Conservation (phyloP, 2,113 vertebrate genomes). For the Bostrychus sinensis region DNA sequence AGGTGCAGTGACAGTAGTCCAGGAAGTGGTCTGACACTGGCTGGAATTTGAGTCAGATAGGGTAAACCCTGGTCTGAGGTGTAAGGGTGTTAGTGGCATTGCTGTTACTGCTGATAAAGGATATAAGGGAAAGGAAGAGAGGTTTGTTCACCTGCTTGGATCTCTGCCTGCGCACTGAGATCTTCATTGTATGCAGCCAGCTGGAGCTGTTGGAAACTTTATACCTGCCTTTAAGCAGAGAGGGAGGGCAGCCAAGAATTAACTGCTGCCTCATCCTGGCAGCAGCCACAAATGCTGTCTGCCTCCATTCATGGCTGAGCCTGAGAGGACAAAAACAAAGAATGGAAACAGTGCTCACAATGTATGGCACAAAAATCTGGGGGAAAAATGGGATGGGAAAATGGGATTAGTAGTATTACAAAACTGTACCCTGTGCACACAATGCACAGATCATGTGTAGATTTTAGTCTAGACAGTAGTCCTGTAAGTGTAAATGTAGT, state of each 20-base stretch:
- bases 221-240: constrained; percentile 81
- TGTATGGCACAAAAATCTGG: constrained; percentile 45
- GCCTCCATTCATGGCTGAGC: constrained; percentile 71
- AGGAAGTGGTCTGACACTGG: constrained; percentile 46
- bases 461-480: constrained; percentile 19
- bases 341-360: constrained; percentile 32
- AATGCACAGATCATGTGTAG: constrained; percentile 2
- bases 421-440: constrained; percentile 13
- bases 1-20: constrained; percentile 34
- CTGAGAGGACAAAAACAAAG: constrained; percentile 52
- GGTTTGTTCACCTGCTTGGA: constrained; percentile 77
- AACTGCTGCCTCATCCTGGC: constrained; percentile 81
- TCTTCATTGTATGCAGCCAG: constrained; percentile 78
- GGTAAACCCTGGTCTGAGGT: constrained; percentile 41
- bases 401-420: constrained; percentile 27
- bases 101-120: constrained; percentile 43
- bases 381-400: constrained; percentile 21
- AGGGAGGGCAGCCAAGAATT: constrained; percentile 81
- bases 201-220: constrained; percentile 80
- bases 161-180: constrained; percentile 68
- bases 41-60: constrained; percentile 47
- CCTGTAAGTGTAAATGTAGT: no score
- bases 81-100: constrained; percentile 47
- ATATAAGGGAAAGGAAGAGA: constrained; percentile 45
- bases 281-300: constrained; percentile 74